Evolutionary conservation across 2,888 invertebrate genomes (phyloP).

Genomic region (Calameuta filiformis): DNA sequence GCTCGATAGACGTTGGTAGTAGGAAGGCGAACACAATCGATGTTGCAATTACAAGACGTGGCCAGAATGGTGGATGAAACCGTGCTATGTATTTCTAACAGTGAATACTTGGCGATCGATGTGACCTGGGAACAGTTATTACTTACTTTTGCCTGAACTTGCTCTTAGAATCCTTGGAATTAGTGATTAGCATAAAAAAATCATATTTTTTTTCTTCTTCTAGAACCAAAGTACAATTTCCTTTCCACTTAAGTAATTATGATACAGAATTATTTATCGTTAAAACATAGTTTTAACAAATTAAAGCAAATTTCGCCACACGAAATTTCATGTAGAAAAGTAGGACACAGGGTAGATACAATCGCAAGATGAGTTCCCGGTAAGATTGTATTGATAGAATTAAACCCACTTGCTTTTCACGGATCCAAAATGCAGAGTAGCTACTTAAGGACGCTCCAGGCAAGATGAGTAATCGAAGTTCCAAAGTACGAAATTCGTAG

Average conservation of each 20-base stretch:
- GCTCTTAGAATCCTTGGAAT: background rate
- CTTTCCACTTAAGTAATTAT: background rate
- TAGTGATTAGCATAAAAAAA: background rate
- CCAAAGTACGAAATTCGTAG: background rate
- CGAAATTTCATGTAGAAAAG: background rate
- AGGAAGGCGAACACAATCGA: background rate
- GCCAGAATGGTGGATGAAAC: background rate
- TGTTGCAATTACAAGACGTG: background rate
- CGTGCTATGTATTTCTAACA: background rate
- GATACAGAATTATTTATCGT: background rate
- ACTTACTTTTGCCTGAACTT: background rate
- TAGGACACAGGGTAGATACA: too few relatives aligned
- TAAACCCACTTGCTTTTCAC: too few relatives aligned
- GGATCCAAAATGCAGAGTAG: background rate
- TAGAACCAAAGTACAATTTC: background rate
- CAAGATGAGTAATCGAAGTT: background rate
- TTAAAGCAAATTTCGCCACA: background rate
- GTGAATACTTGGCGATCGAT: background rate
- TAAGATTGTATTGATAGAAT: too few relatives aligned
- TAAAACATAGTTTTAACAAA: background rate
- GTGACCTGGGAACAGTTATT: background rate
- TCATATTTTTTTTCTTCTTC: too few relatives aligned
- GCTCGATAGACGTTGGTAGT: background rate
- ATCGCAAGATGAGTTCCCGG: too few relatives aligned
- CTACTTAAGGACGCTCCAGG: background rate